Base-by-base conservation (phyloP, 2,888 invertebrate species). In the Spodoptera littoralis region DNA sequence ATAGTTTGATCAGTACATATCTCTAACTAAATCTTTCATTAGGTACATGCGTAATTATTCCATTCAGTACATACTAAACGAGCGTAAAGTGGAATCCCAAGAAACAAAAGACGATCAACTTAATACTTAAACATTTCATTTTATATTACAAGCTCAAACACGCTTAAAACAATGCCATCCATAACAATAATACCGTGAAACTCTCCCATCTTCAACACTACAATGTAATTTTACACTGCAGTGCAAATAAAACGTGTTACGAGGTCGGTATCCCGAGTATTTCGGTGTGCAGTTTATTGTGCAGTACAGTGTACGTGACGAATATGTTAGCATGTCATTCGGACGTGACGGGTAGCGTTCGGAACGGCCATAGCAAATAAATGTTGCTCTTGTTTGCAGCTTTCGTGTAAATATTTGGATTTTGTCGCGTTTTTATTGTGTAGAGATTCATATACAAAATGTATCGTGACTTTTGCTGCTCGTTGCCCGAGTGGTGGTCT, bases 281-380 rank as follows among this genome's bases (percentile, higher is more conserved):
- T 36, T 36, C 36, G 1, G 36, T 46, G 52, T 76, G 74, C 74
- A 80, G 57, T 80, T 73, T 80, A 76, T 73, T 66, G 65, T 80
- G 66, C 48, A 73, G 50, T 64, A 65, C 63, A 77, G 61, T 80
- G 75, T 77, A 80, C 80, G 80, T 76, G 76, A 66, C 70, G 61
- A 65, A 61, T 65, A 70, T 48, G 70, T 73, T 70, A 73, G 75
- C 65, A 59, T 80, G 60, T 58, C 60, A 48, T 73, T 77, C 52
- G 60, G 74, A 73, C 60, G 73, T 73, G 68, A 52, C 66, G n/a
- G 1, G 18, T 18, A 18, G 18, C 27, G 30, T 43, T 60, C 30
- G 58, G 61, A 67, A 77, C 73, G 48, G 55, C 49, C 45, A 56
- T 22, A 6, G 46, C 41, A 30, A 57, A 71, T 67, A 66, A 58